Percentiles rank a stretch among this genome's conserved stretches.
phyloP scores from a whole-genome alignment of 2,113 vertebrate species.

The Muscicapa adusta region DNA sequence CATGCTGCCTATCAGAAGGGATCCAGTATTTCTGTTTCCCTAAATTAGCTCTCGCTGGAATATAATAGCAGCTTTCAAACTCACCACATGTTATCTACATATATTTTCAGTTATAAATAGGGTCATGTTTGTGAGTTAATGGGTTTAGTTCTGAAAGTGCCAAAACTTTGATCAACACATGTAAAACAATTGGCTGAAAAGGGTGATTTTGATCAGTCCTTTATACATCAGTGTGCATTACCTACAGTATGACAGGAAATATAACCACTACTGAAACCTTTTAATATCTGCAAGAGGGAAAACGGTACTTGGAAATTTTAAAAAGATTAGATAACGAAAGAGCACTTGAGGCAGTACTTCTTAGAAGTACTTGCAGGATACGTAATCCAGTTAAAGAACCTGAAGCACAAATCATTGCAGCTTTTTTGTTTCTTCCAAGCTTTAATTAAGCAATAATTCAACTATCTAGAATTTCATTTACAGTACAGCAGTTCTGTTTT shows the following conservation, averaged over 20 bases:
- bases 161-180: conserved; percentile 69
- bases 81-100: conserved; percentile 57
- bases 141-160: conserved; percentile 64
- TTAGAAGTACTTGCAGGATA: neutral
- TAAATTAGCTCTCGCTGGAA: conserved; percentile 25
- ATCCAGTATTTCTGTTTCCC: conserved; percentile 37
- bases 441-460: conserved; percentile 18
- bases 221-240: conserved; percentile 48
- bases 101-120: conserved; percentile 48
- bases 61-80: conserved; percentile 66
- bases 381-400: neutral
- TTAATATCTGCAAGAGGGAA: conserved; percentile 46
- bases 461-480: neutral
- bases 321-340: conserved; percentile 61
- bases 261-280: conserved; percentile 48
- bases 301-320: conserved; percentile 25
- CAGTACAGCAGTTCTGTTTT: neutral
- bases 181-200: conserved; percentile 56
- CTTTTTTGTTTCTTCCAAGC: conserved; percentile 2
- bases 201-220: conserved; percentile 31
- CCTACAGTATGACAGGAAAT: conserved; percentile 49
- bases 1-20: conserved; percentile 13
- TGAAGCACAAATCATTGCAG: neutral
- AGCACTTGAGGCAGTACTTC: conserved; percentile 24
- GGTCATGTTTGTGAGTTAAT: conserved; percentile 62